These are phyloP conservation scores for Notiomystis cincta DNA, from an alignment of 2,113 vertebrate species.

Conservation along the genomic window DNA sequence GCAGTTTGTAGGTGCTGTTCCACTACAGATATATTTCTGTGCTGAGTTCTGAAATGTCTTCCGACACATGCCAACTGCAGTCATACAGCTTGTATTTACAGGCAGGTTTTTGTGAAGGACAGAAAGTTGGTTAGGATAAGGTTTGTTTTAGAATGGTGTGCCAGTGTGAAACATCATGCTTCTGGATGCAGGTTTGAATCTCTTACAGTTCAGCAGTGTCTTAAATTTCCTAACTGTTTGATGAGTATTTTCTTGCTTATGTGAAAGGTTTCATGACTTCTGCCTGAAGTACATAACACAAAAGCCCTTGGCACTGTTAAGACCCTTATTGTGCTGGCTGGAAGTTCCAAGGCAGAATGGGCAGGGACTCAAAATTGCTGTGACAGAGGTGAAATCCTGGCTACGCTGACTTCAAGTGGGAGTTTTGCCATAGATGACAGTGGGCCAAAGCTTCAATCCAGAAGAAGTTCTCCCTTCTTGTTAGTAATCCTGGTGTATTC, in stretches of 20 bases:
- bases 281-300: not conserved
- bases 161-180: not conserved
- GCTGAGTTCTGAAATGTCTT: constrained; percentile 7
- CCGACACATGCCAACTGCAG: not conserved
- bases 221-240: not conserved
- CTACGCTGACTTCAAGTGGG: not conserved
- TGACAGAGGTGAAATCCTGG: not conserved
- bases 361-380: not conserved
- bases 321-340: not conserved
- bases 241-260: not conserved
- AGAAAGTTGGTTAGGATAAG: constrained; percentile 11
- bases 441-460: not conserved
- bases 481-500: not conserved
- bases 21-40: not conserved
- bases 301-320: not conserved
- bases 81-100: constrained; percentile 12
- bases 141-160: constrained; percentile 37
- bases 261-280: not conserved
- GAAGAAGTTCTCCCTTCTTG: not conserved
- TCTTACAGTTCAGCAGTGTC: not conserved
- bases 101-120: not conserved
- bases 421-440: not conserved
- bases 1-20: not conserved
- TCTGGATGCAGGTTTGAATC: not conserved
- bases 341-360: not conserved